Conservation (phyloP, 2,797 vertebrate species). For the Lacerta viridis region DNA sequence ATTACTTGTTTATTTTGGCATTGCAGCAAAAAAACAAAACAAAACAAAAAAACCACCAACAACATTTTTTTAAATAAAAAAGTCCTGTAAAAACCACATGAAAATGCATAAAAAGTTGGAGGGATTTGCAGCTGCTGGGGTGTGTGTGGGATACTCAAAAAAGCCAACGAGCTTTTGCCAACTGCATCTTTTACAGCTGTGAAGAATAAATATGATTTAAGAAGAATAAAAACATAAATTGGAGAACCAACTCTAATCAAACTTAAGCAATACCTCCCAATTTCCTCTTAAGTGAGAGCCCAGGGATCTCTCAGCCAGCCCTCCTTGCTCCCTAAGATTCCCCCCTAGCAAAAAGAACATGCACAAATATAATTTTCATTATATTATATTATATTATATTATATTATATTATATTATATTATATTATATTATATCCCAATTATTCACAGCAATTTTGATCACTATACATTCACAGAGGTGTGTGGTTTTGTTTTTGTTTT, state of each 20-base stretch:
- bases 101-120: neutral
- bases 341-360: neutral
- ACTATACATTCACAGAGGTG: conserved; percentile 17
- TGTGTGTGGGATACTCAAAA: neutral
- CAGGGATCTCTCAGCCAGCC: neutral
- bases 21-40: neutral
- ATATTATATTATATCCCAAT: neutral
- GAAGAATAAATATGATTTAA: conserved; percentile 15
- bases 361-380: conserved; percentile 13
- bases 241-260: neutral
- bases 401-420: neutral
- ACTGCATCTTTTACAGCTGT: conserved; percentile 54
- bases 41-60: neutral
- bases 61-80: neutral
- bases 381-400: no score
- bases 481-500: neutral
- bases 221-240: conserved; percentile 46
- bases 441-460: conserved; percentile 6
- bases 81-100: fast-evolving
- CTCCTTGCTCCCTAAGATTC: neutral
- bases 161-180: conserved; percentile 6
- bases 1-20: neutral
- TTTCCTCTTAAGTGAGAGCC: fast-evolving
- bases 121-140: conserved; percentile 24
- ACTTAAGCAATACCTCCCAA: neutral